Conservation (phyloP, 2,888 invertebrate genomes). For the Hecatera dysodea region DNA sequence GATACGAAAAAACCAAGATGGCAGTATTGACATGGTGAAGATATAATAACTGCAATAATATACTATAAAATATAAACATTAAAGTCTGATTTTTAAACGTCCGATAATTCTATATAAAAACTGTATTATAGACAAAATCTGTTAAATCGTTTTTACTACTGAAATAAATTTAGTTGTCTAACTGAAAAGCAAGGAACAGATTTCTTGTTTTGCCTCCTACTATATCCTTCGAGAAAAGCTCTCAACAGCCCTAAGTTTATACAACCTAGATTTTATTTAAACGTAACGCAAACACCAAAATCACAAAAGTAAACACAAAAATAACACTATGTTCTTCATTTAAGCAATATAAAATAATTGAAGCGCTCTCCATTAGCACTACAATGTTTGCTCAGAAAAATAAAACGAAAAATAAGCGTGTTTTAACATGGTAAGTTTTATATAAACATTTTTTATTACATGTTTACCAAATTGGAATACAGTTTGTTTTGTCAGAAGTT, state of each 20-base stretch:
- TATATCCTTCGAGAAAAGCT: background rate
- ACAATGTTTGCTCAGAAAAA: slow-evolving; percentile 9
- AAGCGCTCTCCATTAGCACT: slow-evolving; percentile 38
- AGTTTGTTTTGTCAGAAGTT: background rate
- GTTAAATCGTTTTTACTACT: no score
- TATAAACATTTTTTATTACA: slow-evolving; percentile 4
- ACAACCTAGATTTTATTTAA: slow-evolving; percentile 19
- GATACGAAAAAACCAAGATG: no score
- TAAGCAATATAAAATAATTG: slow-evolving; percentile 25
- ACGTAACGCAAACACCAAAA: background rate
- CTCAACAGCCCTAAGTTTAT: background rate
- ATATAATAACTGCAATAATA: no score
- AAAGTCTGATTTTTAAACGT: no score
- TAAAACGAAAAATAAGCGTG: slow-evolving; percentile 11
- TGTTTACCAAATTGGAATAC: background rate
- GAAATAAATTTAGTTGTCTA: no score
- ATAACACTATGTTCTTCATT: slow-evolving; percentile 8
- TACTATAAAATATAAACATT: no score
- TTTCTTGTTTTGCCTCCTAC: no score
- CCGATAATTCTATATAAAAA: no score
- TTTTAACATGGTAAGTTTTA: background rate
- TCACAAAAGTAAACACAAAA: slow-evolving; percentile 4
- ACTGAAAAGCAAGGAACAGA: no score
- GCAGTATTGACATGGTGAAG: no score
- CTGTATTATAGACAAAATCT: no score